These are phyloP conservation scores for Pelochelys cantorii DNA, from an alignment of 2,797 vertebrate genomes.

Conservation along the genomic window DNA sequence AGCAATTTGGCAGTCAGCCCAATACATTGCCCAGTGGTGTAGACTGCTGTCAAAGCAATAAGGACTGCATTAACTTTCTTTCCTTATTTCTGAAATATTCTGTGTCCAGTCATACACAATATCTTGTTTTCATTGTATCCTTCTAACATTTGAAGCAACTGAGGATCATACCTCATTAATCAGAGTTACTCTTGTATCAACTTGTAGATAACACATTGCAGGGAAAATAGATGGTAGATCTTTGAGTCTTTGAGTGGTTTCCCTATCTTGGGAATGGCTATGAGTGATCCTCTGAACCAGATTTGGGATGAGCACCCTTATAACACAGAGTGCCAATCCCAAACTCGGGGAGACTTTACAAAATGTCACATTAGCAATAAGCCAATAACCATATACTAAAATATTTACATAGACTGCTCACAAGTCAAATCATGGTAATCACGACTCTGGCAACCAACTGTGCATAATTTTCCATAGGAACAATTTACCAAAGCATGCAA, in stretches of 20 bases:
- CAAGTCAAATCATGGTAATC: not conserved
- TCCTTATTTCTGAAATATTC: not conserved
- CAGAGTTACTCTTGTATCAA: not conserved
- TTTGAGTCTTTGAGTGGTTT: not conserved
- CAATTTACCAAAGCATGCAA: not conserved
- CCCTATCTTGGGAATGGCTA: too few species aligned
- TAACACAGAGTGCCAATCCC: not conserved
- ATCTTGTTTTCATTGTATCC: too few species aligned
- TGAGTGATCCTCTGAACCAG: too few species aligned
- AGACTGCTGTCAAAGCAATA: not conserved
- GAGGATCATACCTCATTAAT: not conserved
- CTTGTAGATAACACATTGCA: not conserved
- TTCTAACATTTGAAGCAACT: not conserved
- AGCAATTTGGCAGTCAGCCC: not conserved
- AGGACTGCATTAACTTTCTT: not conserved
- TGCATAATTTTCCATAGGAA: not conserved
- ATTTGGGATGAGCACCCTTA: too few species aligned
- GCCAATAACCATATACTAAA: not conserved
- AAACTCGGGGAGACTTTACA: not conserved
- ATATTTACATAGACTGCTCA: not conserved
- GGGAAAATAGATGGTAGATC: not conserved
- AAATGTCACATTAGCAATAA: conserved; percentile 22
- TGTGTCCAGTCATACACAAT: not conserved
- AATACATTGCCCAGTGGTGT: not conserved
- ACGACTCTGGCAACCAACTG: not conserved